These are phyloP conservation scores for Circaetus cinerascens DNA, from an alignment of 2,113 vertebrate species.

Conservation along the genomic window DNA sequence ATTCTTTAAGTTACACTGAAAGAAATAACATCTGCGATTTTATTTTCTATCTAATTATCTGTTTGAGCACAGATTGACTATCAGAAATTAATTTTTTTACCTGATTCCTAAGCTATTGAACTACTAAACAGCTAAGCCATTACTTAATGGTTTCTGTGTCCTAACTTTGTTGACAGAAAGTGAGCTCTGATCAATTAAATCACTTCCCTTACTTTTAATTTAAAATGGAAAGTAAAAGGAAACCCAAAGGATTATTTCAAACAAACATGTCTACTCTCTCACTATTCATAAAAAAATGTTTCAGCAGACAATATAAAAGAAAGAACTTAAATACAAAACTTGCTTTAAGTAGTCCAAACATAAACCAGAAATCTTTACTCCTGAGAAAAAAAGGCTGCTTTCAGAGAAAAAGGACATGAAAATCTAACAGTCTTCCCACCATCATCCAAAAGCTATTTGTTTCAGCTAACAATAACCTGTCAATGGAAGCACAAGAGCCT, in stretches of 20 bases:
- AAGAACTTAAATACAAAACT: background rate
- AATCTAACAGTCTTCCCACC: background rate
- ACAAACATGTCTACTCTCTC: background rate
- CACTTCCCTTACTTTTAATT: background rate
- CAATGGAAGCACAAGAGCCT: background rate
- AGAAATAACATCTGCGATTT: background rate
- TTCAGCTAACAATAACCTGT: background rate
- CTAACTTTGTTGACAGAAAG: background rate
- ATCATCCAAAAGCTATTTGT: background rate
- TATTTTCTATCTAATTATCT: background rate
- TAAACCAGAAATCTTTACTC: background rate
- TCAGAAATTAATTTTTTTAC: background rate
- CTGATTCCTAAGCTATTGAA: background rate
- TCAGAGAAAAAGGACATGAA: background rate
- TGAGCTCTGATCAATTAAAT: background rate
- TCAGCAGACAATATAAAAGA: background rate
- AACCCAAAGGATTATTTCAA: background rate
- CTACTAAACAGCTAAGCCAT: background rate
- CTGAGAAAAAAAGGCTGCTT: background rate
- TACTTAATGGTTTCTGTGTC: background rate
- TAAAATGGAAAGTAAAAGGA: background rate
- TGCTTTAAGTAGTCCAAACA: background rate
- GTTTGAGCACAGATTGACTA: background rate
- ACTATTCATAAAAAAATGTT: background rate
- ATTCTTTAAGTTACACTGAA: background rate